Conservation (phyloP, 2,888 invertebrate species). For the Calliphora vomitoria region DNA sequence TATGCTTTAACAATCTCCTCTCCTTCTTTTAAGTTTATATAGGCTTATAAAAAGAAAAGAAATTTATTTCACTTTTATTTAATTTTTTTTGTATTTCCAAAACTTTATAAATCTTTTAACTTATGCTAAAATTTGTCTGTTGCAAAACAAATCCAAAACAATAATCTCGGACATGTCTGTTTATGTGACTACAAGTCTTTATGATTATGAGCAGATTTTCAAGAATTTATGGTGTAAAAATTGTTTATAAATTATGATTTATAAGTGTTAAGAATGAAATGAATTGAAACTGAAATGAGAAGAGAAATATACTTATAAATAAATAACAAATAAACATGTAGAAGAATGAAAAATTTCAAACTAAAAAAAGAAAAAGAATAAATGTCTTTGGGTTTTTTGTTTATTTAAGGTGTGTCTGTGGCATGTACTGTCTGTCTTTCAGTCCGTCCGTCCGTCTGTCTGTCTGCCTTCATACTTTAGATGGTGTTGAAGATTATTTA, state of each 20-base stretch:
- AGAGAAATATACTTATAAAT: not conserved
- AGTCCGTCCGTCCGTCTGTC: not conserved
- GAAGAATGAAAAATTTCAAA: not conserved
- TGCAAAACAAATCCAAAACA: not conserved
- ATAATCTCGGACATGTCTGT: conserved; percentile 30
- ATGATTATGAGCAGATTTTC: not conserved
- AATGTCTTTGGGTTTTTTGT: not conserved
- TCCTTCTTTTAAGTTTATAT: no score
- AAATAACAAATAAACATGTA: conserved; percentile 20
- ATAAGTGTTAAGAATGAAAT: conserved; percentile 33
- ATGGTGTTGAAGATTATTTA: conserved; percentile 64
- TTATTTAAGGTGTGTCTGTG: conserved; percentile 56
- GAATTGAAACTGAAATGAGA: conserved; percentile 16
- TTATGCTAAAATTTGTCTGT: no score
- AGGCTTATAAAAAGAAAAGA: no score
- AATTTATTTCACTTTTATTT: no score
- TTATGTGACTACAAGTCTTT: not conserved
- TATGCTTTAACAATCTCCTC: no score
- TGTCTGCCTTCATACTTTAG: conserved; percentile 25
- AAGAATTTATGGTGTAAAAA: conserved; percentile 50
- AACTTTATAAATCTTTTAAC: no score
- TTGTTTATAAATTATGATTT: conserved; percentile 59
- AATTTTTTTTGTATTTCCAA: no score
- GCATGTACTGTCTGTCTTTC: conserved; percentile 9
- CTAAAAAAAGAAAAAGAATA: not conserved